Base-by-base conservation (phyloP, 1,140 invertebrate species). In the Formica exsecta region DNA sequence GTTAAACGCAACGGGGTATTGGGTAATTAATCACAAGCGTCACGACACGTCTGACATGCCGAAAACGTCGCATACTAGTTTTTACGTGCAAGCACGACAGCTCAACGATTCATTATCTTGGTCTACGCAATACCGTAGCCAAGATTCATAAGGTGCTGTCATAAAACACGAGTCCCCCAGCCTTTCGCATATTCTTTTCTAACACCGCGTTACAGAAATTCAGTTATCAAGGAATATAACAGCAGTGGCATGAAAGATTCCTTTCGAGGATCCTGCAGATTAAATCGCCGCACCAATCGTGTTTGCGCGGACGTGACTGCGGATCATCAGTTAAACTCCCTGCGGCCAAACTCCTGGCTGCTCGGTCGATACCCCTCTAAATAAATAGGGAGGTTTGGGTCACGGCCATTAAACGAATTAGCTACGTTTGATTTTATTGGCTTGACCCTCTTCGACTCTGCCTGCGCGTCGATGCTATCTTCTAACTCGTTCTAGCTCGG, bases 351-450 rank as follows among this genome's bases (percentile, higher is more conserved):
- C 62, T 87, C 73, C 74, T 76, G 38, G 32, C 80, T 9, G 51
- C 29, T 77, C 80, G 86, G 32, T 90, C 91, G 92, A 92, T 92
- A 91, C 87, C 88, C 74, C 68, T 92, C 91, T 92, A 92, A 92
- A 92, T 92, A 93, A 93, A 93, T 93, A 93, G 90, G 84, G 62
- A 84, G 73, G 73, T 90, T 90, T 85, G 70, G 92, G 90, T 91
- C 92, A 92, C 79, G 89, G 88, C 89, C 91, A 93, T 93, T 93
- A 93, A 93, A 91, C 90, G 92, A 92, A 92, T 92, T 93, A 92
- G 90, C 83, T 85, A 89, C 87, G 87, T 92, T 92, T 92, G 92
- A 93, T 93, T 93, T 92, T 91, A 92, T 93, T 93, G 90, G 70
- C 83, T 88, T 66, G 61, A 68, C 79, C 77, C 86, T 91, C 38